Evolutionary conservation across 1,140 invertebrate species (phyloP), one percentile per base, ranked within the genome.

Genomic region (Lepidurus couesii): DNA sequence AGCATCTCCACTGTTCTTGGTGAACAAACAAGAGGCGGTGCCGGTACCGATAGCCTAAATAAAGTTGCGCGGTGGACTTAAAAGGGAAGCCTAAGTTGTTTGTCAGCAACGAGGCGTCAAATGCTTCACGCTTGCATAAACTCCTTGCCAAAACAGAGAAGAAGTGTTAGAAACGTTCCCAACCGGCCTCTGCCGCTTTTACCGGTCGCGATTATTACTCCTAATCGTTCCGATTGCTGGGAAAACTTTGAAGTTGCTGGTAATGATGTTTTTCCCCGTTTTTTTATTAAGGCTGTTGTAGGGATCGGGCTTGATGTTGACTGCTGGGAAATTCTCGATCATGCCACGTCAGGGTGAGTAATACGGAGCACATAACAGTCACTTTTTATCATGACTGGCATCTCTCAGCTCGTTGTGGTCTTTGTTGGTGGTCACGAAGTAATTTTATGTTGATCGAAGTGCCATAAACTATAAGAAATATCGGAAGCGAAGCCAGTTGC

Each of bases 71-170:
- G 53, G 53, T 21, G 21, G 53, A 65, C 53, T 65, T 65, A 65
- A 65, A 65, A 65, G 53, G 53, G 21, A 65, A 65, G 53, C 13
- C 53, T 13, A 65, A 21, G 53, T 65, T 65, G 53, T 65, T 65
- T 65, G 53, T 65, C 53, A 65, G 53, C 53, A 65, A n/a, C 53
- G 53, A 65, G 53, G 53, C 53, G 53, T 65, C 53, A 65, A 65
- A 65, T 65, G 16, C 53, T 65, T 65, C 53, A 65, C 53, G 53
- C 53, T 65, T 65, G 21, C 53, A 13, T n/a, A 65, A 13, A 21
- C 53, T 65, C 13, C 53, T 13, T 21, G 13, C 53, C 53, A 65
- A 65, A 65, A 65, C 16, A 47, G 34, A 34, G 34, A 34, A 34
- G 3, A 11, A 65, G 53, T n/a, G 53, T 65, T 65, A 13, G 21